Conservation (phyloP, 2,113 vertebrate species). For the Mormyrus lacerda region DNA sequence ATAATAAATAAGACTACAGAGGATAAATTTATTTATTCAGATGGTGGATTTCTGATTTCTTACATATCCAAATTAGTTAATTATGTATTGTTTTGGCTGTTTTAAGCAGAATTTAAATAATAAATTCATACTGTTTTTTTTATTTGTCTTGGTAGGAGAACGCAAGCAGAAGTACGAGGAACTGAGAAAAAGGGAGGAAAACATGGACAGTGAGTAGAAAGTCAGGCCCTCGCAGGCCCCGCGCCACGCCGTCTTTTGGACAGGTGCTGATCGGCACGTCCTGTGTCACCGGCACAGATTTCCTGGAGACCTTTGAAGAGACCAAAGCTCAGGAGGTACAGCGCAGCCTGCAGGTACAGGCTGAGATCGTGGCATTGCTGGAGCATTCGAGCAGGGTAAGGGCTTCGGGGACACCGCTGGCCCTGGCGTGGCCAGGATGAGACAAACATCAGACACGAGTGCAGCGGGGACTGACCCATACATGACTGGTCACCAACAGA, state of each 20-base stretch:
- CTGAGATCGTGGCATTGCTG: conserved; percentile 72
- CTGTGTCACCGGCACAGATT: conserved; percentile 56
- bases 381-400: conserved; percentile 81
- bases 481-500: neutral
- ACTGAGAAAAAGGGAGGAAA: conserved; percentile 83
- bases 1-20: neutral
- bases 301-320: conserved; percentile 75
- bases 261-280: neutral
- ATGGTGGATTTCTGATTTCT: neutral
- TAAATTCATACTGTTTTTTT: neutral
- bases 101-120: neutral
- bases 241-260: neutral
- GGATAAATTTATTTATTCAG: neutral
- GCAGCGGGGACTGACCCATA: neutral
- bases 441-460: neutral
- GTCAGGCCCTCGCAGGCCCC: neutral
- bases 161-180: conserved; percentile 88
- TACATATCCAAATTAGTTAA: neutral
- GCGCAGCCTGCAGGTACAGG: conserved; percentile 64
- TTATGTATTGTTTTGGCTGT: neutral
- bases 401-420: neutral
- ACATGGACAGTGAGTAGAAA: conserved; percentile 79
- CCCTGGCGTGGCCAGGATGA: neutral
- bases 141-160: conserved; percentile 63
- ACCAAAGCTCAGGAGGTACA: conserved; percentile 65